Evolutionary conservation across 2,888 invertebrate genomes (phyloP).

Genomic region (Eulithis prunata): DNA sequence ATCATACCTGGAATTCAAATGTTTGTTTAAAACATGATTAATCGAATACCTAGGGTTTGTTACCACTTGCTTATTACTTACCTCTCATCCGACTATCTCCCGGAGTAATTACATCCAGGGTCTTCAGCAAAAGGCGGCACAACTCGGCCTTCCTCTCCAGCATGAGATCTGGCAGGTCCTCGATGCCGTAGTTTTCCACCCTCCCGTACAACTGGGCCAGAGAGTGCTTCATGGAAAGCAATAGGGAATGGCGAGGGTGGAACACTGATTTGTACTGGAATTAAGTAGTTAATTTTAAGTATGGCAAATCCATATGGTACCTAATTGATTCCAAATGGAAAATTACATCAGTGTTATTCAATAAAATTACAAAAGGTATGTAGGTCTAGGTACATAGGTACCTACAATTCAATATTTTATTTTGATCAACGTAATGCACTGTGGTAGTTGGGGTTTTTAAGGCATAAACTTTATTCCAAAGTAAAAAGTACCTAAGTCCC

Average conservation of each 20-base stretch:
- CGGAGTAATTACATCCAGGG: constrained; percentile 90
- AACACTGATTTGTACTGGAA: constrained; percentile 87
- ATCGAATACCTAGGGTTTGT: no score
- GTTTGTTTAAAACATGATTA: neutral
- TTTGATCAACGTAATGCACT: no score
- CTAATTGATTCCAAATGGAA: no score
- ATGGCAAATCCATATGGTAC: no score
- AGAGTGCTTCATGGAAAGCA: constrained; percentile 87
- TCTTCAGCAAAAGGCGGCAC: constrained; percentile 87
- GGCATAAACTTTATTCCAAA: no score
- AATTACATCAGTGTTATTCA: no score
- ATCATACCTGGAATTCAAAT: constrained; percentile 84
- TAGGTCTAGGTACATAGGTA: no score
- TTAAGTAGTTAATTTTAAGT: neutral
- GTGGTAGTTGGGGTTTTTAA: no score
- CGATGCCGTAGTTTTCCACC: constrained; percentile 87
- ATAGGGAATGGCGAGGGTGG: constrained; percentile 90
- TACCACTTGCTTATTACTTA: constrained; percentile 44
- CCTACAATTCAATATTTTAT: no score
- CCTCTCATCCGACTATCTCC: constrained; percentile 91
- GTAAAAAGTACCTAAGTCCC: no score
- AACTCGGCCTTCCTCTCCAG: constrained; percentile 90
- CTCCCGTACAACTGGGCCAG: constrained; percentile 92
- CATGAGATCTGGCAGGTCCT: constrained; percentile 89
- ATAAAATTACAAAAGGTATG: no score